phyloP scores from a whole-genome alignment of 1,140 invertebrate species.

The Reticulitermes speratus region DNA sequence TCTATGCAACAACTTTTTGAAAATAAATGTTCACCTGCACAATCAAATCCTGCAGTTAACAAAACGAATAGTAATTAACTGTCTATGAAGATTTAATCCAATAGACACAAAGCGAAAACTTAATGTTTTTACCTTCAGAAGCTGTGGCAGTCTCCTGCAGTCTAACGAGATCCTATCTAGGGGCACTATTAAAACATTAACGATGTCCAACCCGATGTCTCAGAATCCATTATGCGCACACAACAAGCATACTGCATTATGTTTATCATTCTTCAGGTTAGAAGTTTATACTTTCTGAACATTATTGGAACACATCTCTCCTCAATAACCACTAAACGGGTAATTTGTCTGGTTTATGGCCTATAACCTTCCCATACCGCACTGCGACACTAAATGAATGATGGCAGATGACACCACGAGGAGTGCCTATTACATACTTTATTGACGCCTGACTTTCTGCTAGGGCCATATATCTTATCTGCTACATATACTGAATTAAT shows the following conservation, averaged over 20 bases:
- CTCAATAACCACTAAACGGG: neutral
- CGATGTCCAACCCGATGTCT: neutral
- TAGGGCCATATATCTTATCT: neutral
- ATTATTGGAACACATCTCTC: neutral
- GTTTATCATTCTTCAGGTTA: neutral
- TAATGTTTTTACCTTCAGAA: neutral
- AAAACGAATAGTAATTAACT: neutral
- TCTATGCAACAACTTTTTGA: too few species aligned
- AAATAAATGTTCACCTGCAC: neutral
- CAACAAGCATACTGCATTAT: neutral
- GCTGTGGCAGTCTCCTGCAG: neutral
- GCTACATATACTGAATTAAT: too few species aligned
- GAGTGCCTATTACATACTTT: neutral
- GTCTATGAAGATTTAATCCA: neutral
- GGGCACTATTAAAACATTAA: neutral
- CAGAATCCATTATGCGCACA: neutral
- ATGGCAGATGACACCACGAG: neutral
- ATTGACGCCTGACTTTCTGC: neutral
- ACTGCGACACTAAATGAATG: slow-evolving; percentile 5
- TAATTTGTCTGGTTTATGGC: neutral
- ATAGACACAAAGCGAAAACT: neutral
- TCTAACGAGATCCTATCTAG: neutral
- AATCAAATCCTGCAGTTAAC: neutral
- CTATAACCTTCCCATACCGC: neutral
- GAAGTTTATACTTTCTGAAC: neutral